Evolutionary conservation across 2,113 vertebrate species (phyloP).

Genomic region (Pseudopodoces humilis): DNA sequence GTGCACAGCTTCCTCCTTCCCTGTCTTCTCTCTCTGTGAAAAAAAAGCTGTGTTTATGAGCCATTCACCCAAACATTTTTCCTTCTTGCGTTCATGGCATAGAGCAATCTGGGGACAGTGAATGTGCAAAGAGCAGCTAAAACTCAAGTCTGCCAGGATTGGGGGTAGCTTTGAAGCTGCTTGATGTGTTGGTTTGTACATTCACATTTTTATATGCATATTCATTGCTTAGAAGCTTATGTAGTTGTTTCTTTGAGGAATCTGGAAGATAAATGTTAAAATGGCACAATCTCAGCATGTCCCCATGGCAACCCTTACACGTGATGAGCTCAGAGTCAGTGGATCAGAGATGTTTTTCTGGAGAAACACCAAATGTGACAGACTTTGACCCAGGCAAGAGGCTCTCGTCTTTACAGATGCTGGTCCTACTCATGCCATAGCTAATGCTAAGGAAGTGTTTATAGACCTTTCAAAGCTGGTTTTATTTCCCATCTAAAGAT

Average conservation of each 20-base stretch:
- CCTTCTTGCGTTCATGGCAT: neutral
- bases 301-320: constrained; percentile 57
- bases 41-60: neutral
- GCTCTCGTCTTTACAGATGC: neutral
- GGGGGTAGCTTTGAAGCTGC: neutral
- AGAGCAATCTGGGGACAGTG: neutral
- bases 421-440: neutral
- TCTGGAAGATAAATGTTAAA: constrained; percentile 37
- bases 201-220: constrained; percentile 33
- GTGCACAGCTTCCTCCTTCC: neutral
- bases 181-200: constrained; percentile 23
- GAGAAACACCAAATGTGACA: neutral
- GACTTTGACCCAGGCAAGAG: neutral
- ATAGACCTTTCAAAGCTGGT: neutral
- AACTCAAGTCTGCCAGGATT: neutral
- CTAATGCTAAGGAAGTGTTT: neutral
- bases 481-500: neutral
- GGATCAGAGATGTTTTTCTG: neutral
- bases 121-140: neutral
- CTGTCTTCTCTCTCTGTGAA: neutral
- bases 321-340: neutral
- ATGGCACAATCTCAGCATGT: constrained; percentile 26
- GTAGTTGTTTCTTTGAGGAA: constrained; percentile 44
- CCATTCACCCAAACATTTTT: neutral
- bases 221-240: constrained; percentile 54